These are phyloP conservation scores for Lycophotia porphyrea DNA, from an alignment of 2,888 invertebrate species.

Conservation along the genomic window DNA sequence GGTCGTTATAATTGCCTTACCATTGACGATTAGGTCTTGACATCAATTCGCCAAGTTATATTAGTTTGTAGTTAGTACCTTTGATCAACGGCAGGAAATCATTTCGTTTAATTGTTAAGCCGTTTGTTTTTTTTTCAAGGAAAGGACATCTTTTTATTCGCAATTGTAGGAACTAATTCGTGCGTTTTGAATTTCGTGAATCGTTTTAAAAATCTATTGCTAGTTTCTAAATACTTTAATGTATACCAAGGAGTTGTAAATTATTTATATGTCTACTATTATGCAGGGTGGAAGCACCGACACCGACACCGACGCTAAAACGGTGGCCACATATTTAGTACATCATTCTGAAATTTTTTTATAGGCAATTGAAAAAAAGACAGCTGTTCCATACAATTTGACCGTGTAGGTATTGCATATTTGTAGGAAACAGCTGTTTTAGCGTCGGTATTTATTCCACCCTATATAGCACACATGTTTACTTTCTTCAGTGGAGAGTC, in stretches of 20 bases:
- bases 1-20: conserved; percentile 48
- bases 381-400: too few relatives aligned
- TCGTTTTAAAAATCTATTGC: neutral
- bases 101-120: conserved; percentile 48
- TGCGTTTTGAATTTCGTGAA: conserved; percentile 8
- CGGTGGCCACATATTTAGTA: too few relatives aligned
- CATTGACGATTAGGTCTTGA: conserved; percentile 60
- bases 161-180: conserved; percentile 10
- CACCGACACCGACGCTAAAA: too few relatives aligned
- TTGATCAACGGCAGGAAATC: conserved; percentile 43
- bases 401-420: too few relatives aligned
- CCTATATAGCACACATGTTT: too few relatives aligned
- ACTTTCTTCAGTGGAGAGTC: neutral
- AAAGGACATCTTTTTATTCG: conserved; percentile 11
- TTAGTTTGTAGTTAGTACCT: conserved; percentile 1
- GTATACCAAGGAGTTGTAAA: neutral
- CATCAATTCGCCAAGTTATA: conserved; percentile 45
- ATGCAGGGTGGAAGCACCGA: too few relatives aligned
- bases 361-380: too few relatives aligned
- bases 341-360: too few relatives aligned
- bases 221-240: neutral
- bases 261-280: too few relatives aligned
- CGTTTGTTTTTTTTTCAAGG: conserved; percentile 39
- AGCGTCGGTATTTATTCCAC: too few relatives aligned
- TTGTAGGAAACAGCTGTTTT: too few relatives aligned